Conservation (phyloP, 2,888 invertebrate genomes). For the Macaria liturata region DNA sequence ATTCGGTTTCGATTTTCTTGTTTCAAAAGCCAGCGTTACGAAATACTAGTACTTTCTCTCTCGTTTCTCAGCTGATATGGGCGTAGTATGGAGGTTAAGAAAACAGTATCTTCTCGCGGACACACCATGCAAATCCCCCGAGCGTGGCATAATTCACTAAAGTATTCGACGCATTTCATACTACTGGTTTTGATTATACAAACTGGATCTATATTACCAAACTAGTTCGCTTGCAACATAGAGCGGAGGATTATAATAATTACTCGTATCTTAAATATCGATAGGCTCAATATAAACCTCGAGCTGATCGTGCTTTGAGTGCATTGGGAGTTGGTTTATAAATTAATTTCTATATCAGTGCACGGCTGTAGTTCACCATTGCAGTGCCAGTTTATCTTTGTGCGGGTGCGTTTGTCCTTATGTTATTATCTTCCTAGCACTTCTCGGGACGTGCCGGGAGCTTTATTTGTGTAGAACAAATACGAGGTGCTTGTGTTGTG, state of each 20-base stretch:
- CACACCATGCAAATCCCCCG: slow-evolving; percentile 55
- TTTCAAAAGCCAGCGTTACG: slow-evolving; percentile 65
- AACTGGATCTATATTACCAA: slow-evolving; percentile 32
- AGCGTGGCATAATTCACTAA: slow-evolving; percentile 38
- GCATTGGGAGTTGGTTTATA: slow-evolving; percentile 22
- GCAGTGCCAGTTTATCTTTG: slow-evolving; percentile 31
- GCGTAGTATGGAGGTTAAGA: slow-evolving; percentile 76
- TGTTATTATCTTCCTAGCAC: slow-evolving; percentile 60
- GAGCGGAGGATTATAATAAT: slow-evolving; percentile 38
- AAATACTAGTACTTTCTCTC: slow-evolving; percentile 75
- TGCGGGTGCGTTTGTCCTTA: slow-evolving; percentile 49
- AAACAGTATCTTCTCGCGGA: slow-evolving; percentile 66
- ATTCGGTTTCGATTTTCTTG: slow-evolving; percentile 59
- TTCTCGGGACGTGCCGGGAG: slow-evolving; percentile 60
- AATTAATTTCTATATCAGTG: slow-evolving; percentile 19
- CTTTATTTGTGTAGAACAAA: slow-evolving; percentile 71
- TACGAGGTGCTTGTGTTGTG: slow-evolving; percentile 62
- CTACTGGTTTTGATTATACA: slow-evolving; percentile 34
- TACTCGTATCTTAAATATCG: slow-evolving; percentile 23
- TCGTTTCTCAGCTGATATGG: slow-evolving; percentile 67
- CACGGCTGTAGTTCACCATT: neutral
- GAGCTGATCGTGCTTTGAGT: slow-evolving; percentile 23
- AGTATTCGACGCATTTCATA: slow-evolving; percentile 29
- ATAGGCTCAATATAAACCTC: slow-evolving; percentile 23
- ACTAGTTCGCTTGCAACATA: slow-evolving; percentile 40